phyloP scores from a whole-genome alignment of 23 tunicate genomes.

The Oikopleura vanhoeffeni region DNA sequence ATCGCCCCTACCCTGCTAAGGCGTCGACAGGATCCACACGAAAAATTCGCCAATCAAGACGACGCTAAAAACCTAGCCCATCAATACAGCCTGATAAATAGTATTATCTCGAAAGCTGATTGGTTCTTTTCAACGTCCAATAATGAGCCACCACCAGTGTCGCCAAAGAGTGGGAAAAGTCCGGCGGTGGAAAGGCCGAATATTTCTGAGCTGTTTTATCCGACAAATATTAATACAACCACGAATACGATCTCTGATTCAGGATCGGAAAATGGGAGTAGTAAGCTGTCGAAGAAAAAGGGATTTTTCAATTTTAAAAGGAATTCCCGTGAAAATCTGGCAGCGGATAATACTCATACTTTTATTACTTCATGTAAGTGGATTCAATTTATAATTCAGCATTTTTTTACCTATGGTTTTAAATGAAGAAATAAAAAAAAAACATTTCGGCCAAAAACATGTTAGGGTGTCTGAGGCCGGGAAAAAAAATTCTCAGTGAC shows the following conservation, averaged over 20 bases:
- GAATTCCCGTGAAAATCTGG: neutral
- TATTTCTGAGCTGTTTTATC: neutral
- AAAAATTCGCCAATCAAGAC: neutral
- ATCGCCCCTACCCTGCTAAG: conserved; percentile 3
- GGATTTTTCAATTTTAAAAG: neutral
- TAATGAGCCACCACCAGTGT: neutral
- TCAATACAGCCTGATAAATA: neutral
- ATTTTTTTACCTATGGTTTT: no score
- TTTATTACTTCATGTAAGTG: neutral
- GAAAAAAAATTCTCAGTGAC: no score
- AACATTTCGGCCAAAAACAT: no score
- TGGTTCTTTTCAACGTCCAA: neutral
- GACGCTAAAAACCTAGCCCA: neutral
- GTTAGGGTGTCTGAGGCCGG: no score
- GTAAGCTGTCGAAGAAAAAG: neutral
- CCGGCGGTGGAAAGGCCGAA: neutral
- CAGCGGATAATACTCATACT: neutral
- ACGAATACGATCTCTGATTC: neutral
- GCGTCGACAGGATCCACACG: neutral
- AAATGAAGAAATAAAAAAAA: no score
- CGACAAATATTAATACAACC: neutral
- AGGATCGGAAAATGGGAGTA: neutral
- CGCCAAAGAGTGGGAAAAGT: neutral
- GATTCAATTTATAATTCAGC: no score
- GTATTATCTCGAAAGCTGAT: neutral